Base-by-base conservation (phyloP, 1,140 invertebrate species). In the Colletes latitarsis region DNA sequence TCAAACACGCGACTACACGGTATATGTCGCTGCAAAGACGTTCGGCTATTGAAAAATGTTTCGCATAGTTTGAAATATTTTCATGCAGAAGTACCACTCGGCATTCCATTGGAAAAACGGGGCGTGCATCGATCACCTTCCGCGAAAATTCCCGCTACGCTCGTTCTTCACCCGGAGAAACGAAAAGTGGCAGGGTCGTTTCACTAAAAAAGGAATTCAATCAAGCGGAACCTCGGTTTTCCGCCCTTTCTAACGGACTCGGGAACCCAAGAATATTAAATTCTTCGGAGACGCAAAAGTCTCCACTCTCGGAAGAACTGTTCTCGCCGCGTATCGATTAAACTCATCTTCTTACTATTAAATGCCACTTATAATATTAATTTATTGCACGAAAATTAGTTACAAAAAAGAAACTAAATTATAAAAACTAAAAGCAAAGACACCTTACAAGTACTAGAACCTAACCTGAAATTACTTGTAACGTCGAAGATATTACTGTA, bases 1-100 rank as follows among this genome's bases (percentile, higher is more conserved):
- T 5, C 10, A 49, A 63, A 67, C 73, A 67, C n/a, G 21, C 63
- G 49, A 41, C 21, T 43, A 60, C 71, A 15, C 17, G 57, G 41
- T n/a, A 30, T 19, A n/a, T 43, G 14, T 64, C 17, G 4, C 8
- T 10, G 49, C 4, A 19, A 67, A 67, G 52, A n/a, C 49, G 41
- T 43, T 17, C 63, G 17, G 63, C 67, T 76, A 76, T 76, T 76
- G 73, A 57, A 63, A 76, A 76, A 76, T 76, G 39, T 76, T 67
- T 67, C 63, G 49, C 73, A 67, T 76, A 67, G 63, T 67, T 67
- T n/a, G 73, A 57, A 57, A 76, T 76, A 76, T 76, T 67, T 67
- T 55, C 62, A 4, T 57, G 52, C 39, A 9, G 43, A 46, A 46
- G 5, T 46, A 46, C 43, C 43, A 46, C 9, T 21, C 46, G 3